Conservation (phyloP, 1,140 invertebrate genomes). For the Marisa cornuarietis region DNA sequence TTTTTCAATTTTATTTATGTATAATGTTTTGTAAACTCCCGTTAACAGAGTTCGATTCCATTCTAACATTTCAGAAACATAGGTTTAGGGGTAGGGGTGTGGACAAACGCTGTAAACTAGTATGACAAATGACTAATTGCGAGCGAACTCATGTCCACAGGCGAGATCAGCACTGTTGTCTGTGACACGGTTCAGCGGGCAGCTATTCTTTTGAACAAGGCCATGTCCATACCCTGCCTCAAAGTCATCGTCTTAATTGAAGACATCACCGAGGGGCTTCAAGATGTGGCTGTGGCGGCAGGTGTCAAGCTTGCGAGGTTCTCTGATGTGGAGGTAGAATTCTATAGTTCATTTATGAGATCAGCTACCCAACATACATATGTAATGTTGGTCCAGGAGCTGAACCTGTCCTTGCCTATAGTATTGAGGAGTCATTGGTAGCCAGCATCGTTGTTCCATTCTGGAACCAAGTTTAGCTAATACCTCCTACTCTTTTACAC, state of each 20-base stretch:
- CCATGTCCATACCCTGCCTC: slow-evolving; percentile 78
- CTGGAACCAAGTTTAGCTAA: too few relatives aligned
- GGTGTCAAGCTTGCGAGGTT: slow-evolving; percentile 85
- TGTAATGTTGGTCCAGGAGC: too few relatives aligned
- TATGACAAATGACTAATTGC: background rate
- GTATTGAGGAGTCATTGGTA: too few relatives aligned
- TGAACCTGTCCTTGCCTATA: too few relatives aligned
- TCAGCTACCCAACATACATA: too few relatives aligned
- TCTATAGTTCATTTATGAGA: too few relatives aligned
- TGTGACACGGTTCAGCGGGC: slow-evolving; percentile 86
- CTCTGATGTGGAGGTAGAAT: slow-evolving; percentile 80
- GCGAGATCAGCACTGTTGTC: slow-evolving; percentile 72
- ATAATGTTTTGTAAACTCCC: too few relatives aligned
- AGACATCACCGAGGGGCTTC: slow-evolving; percentile 76
- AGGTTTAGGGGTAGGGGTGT: background rate
- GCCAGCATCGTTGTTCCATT: too few relatives aligned
- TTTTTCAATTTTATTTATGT: too few relatives aligned
- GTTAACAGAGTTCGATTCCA: background rate
- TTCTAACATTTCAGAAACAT: background rate
- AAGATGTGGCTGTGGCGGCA: slow-evolving; percentile 79
- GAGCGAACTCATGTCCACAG: slow-evolving; percentile 25
- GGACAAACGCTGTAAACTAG: background rate
- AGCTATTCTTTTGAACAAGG: slow-evolving; percentile 78
- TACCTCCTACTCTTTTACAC: too few relatives aligned
- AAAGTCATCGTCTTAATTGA: slow-evolving; percentile 86